A percentile compares a stretch with the other conserved stretches of the same genome.
Conservation (phyloP, 1,140 invertebrate species). For the honey bee (Apis mellifera) region Amel_HAv3.1 CM009938.2:10740501-10741000, state of each 20-base stretch:
- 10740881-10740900: too few relatives aligned
- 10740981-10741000: too few relatives aligned
- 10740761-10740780: slow-evolving; percentile 46
- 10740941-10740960: too few relatives aligned
- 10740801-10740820: too few relatives aligned
- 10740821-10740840: too few relatives aligned
- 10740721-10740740: slow-evolving; percentile 34
- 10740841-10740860: too few relatives aligned
- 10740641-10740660: slow-evolving; percentile 49
- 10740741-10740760: background rate
- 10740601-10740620: slow-evolving; percentile 51
- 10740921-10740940: too few relatives aligned
- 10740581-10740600: slow-evolving; percentile 63
- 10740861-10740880: too few relatives aligned
- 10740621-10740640: background rate
- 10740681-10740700: slow-evolving; percentile 69
- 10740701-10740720: slow-evolving; percentile 65
- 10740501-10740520: slow-evolving; percentile 36
- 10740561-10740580: slow-evolving; percentile 13
- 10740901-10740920: too few relatives aligned
- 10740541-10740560: slow-evolving; percentile 49
- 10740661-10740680: slow-evolving; percentile 70
- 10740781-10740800: slow-evolving; percentile 59
- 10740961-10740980: too few relatives aligned
- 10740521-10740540: slow-evolving; percentile 55